Base-by-base conservation (phyloP, 2,797 vertebrate species). In the Uromys caudimaculatus region DNA sequence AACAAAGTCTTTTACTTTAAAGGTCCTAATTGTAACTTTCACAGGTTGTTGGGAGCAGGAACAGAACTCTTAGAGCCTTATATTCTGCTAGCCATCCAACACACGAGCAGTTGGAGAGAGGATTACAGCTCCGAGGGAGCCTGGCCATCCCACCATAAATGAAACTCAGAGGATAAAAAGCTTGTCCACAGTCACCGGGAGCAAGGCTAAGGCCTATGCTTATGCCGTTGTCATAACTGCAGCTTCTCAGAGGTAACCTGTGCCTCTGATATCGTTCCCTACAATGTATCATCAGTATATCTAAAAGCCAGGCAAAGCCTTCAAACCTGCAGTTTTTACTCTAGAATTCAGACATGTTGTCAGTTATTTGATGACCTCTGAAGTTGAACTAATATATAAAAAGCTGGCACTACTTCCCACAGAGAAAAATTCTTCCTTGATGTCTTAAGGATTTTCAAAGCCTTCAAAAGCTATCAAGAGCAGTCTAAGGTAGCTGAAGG, bases 341-440 rank as follows among this genome's bases (percentile, higher is more conserved):
- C 69, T 91, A 50, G 83, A 93, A 93, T 86, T 91, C 95, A 95
- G 69, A 97, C 77, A 76, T 35, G 58, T 84, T 75, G 85, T 93
- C 60, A 69, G 82, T 76, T 92, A 93, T 87, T 93, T 96, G 54
- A 23, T 41, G 79, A 77, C 78, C 96, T 97, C 90, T 87, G 95
- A 60, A 97, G 95, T 95, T 96, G 95, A 97, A 95, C 97, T 97
- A 95, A 96, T 97, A 94, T 92, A 17, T 14, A 64, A 86, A 95
- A 96, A 97, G 94, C 95, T 96, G 82, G 50, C 96, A 75, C 90
- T 88, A 79, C 90, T 97, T 90, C 95, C 64, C 60, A 88, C 67
- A 69, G 73, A 93, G 54, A 41, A 69, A 64, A 62, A 16, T 50
- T 44, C 85, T 93, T 92, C 69, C 90, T 90, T 58, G 69, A 95